Evolutionary conservation across 2,113 vertebrate species (phyloP), one percentile per base, ranked within the genome.

Genomic region (Murina feae): DNA sequence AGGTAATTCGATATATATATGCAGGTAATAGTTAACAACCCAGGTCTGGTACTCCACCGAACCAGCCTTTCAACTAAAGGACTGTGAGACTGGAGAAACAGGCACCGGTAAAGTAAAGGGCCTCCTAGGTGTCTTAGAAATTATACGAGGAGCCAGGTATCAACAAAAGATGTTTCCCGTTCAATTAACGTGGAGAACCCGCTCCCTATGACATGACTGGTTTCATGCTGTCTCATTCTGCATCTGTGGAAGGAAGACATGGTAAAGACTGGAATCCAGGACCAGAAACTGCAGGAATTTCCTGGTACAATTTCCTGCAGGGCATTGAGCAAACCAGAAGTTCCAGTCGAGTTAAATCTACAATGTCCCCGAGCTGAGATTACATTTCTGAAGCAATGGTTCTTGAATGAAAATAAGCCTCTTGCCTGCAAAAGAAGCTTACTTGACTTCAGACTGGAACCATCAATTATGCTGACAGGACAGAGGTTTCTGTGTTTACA

Each of bases 121-220:
- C 53, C 47, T 12, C 23, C 47, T 39, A 66, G 1, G 0, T 0
- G 17, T 9, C 35, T 5, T 5, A 55, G 72, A 1, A 20, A 14
- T 9, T 7, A 2, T 7, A 2, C 0, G 28, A 74, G 53, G n/a
- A 42, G 39, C 55, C 39, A 30, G 44, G 65, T 0, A 13, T 42
- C 44, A 51, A 0, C 0, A 2, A 7, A 11, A 58, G 32, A 16
- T 66, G 35, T 13, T 39, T 82, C 51, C 39, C 20, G 18, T 28
- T 37, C 55, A 63, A 53, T 6, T 20, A 28, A 44, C 78, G 79
- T 30, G 6, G 51, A 66, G 80, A 16, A 5, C 9, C 3, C 0
- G 6, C n/a, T 25, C 44, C 23, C 12, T 1, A 4, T 0, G 30
- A 5, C 5, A 2, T 3, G 5, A n/a, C 58, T 28, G 23, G 23